Base-by-base conservation (phyloP, 2,797 vertebrate species). In the Orestias chungarensis region DNA sequence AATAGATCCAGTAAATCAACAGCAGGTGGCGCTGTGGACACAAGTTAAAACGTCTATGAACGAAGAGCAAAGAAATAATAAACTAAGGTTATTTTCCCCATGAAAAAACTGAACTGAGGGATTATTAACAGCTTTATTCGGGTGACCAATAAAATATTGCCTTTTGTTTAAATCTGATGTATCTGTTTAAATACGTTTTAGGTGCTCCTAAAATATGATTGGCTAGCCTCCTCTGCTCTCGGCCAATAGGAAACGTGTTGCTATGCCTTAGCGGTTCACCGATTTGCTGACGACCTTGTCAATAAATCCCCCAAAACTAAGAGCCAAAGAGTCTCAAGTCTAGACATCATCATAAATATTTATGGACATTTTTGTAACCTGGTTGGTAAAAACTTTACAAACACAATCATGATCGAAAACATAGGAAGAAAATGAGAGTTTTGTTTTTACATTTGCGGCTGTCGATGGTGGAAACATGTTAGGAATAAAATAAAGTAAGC, bases 191-290 rank as follows among this genome's bases (percentile, higher is more conserved):
- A 11, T 33, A 15, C 44, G 59, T 78, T 47, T 25, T 40, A 31
- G 35, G 69, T 17, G 72, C 33, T 50, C 9, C 44, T 17, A 17
- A 35, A n/a, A 75, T 3, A 7, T 80, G 4, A 88, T 87, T 91
- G 84, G 88, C 61, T 75, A 68, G 6, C 66, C 14, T 2, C 17
- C 10, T 69, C 15, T 40, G 4, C 50, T 15, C 27, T 74, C 9
- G 70, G 42, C 94, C 93, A 95, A 95, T 94, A 44, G 76, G 23
- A 71, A 46, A 27, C 29, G 70, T 93, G 94, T 95, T 94, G 94
- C 94, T 93, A 94, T 93, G 93, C 88, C 47, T 8, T 9, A 65
- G 78, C 82, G 9, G 42, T 43, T 50, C 29, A 14, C 69, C 87
- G 88, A 92, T 94, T 94, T 91, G 93, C 66, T 80, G 70, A 73